Evolutionary conservation across 2,113 vertebrate genomes (phyloP).

Genomic region (Platysteira castanea): DNA sequence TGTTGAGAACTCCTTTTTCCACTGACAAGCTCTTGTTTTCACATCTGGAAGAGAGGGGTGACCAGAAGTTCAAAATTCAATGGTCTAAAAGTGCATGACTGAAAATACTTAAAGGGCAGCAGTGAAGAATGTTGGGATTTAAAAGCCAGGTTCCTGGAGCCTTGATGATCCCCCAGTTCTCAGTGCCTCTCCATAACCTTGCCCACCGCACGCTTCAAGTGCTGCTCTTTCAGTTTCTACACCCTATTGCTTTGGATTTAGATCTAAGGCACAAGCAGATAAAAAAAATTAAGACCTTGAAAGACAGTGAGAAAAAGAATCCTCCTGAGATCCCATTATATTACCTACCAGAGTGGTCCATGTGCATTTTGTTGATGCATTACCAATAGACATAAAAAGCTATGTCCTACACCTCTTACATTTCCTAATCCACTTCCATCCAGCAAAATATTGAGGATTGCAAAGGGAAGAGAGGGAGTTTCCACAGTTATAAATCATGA

Average conservation of each 20-base stretch:
- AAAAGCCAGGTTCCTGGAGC: not conserved
- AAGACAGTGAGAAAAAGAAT: not conserved
- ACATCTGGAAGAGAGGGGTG: slow-evolving; percentile 45
- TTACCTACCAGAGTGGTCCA: not conserved
- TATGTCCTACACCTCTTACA: not conserved
- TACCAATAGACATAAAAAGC: not conserved
- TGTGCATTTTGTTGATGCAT: not conserved
- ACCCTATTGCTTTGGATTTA: not conserved
- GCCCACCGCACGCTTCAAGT: fast-evolving
- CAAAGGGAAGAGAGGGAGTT: not conserved
- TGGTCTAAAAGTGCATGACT: not conserved
- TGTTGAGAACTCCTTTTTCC: slow-evolving; percentile 20
- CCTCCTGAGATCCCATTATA: not conserved
- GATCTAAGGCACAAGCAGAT: not conserved
- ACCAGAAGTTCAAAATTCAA: slow-evolving; percentile 47
- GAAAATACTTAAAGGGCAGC: slow-evolving; percentile 12
- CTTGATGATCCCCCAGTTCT: not conserved
- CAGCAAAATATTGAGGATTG: not conserved
- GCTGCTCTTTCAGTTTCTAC: not conserved
- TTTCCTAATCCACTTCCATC: not conserved
- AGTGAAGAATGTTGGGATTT: not conserved
- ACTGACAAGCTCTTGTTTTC: slow-evolving; percentile 40
- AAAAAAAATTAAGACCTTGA: not conserved
- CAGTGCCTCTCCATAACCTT: not conserved
- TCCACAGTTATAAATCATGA: not conserved